These are phyloP conservation scores for Amorpha juglandis DNA, from an alignment of 2,888 invertebrate genomes.

Conservation along the genomic window DNA sequence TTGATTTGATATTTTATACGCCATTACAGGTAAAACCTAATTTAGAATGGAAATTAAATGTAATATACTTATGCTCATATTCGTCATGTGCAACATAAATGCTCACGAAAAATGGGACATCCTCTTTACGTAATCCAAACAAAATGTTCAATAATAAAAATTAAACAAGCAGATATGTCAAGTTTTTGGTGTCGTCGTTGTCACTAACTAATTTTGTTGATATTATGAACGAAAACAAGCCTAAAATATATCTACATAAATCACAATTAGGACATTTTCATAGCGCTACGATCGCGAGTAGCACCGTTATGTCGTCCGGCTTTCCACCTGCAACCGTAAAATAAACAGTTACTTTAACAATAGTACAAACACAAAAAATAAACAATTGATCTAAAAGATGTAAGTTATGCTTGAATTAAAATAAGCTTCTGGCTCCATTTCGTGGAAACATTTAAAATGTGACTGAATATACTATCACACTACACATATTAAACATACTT, in stretches of 20 bases:
- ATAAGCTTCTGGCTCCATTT: background rate
- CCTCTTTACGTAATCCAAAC: constrained; percentile 27
- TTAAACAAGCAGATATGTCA: constrained; percentile 35
- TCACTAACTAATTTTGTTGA: constrained; percentile 63
- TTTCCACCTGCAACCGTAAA: constrained; percentile 98
- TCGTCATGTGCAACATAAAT: constrained; percentile 13
- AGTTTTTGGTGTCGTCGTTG: constrained; percentile 70
- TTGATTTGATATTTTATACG: constrained; percentile 13
- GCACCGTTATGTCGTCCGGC: constrained; percentile 99
- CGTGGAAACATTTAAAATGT: too few relatives aligned
- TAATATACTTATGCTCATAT: background rate
- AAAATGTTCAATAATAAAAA: constrained; percentile 35
- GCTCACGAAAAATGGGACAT: constrained; percentile 26
- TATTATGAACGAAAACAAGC: constrained; percentile 58
- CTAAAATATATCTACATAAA: constrained; percentile 63
- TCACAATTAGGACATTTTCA: constrained; percentile 78
- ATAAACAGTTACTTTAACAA: constrained; percentile 28
- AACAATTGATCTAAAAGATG: background rate
- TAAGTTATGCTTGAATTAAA: background rate
- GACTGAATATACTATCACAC: too few relatives aligned
- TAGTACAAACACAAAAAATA: background rate
- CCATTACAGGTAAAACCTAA: constrained; percentile 1
- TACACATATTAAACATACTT: too few relatives aligned
- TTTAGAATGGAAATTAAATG: constrained; percentile 12
- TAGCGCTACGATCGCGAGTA: constrained; percentile 96